These are phyloP conservation scores for Scaptomyza graminum DNA, from an alignment of 1,140 invertebrate species.

Conservation along the genomic window DNA sequence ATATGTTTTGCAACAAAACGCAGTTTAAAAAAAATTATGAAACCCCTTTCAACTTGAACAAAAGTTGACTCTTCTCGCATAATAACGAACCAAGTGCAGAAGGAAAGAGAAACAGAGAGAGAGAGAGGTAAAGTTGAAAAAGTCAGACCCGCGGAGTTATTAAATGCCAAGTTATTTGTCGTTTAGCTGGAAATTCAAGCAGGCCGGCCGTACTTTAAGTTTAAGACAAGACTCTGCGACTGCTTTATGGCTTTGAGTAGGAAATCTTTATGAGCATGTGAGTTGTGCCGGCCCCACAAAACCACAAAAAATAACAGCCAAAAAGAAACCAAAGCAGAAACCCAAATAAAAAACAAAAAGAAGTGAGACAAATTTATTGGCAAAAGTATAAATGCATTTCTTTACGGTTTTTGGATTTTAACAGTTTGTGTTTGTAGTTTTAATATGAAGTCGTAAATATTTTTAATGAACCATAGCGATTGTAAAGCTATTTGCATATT, in stretches of 20 bases:
- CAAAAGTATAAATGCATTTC: conserved; percentile 73
- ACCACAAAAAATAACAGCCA: conserved; percentile 9
- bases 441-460: conserved; percentile 75
- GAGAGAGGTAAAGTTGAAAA: conserved; percentile 7
- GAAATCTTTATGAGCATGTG: conserved; percentile 73
- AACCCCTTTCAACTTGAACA: conserved; percentile 31
- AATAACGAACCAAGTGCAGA: conserved; percentile 55
- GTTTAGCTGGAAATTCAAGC: conserved; percentile 77
- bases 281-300: conserved; percentile 31
- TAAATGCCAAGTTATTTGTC: conserved; percentile 82
- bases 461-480: conserved; percentile 68
- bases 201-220: conserved; percentile 67
- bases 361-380: conserved; percentile 76
- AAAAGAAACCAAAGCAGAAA: not conserved
- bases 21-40: too few relatives aligned
- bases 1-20: conserved; percentile 64
- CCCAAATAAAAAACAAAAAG: conserved; percentile 7
- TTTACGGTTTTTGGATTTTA: conserved; percentile 46
- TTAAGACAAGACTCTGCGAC: conserved; percentile 61
- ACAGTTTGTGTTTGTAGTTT: conserved; percentile 52
- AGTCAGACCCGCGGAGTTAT: conserved; percentile 63
- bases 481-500: conserved; percentile 73
- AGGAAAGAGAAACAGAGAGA: not conserved
- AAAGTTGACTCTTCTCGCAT: conserved; percentile 60
- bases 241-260: conserved; percentile 78